Evolutionary conservation across 2,797 vertebrate species (phyloP).

Genomic region (Enteromius thamalakanensis): DNA sequence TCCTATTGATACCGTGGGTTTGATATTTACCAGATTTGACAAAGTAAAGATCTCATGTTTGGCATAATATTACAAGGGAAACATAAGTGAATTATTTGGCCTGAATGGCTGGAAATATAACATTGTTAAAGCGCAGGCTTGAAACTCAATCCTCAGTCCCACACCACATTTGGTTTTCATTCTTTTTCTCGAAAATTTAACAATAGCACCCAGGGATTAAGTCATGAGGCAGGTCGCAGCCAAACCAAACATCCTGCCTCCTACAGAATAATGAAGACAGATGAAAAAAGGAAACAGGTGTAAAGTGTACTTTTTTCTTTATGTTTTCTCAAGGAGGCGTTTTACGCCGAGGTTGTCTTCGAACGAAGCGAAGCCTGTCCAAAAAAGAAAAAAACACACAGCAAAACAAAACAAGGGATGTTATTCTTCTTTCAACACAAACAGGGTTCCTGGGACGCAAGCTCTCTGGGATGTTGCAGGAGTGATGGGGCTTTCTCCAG

Average conservation of each 20-base stretch:
- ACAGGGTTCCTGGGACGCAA: slow-evolving; percentile 54
- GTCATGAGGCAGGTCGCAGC: slow-evolving; percentile 73
- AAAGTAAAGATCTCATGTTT: slow-evolving; percentile 81
- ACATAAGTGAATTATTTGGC: slow-evolving; percentile 77
- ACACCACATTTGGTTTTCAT: slow-evolving; percentile 79
- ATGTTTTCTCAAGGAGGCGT: slow-evolving; percentile 64
- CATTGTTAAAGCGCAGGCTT: slow-evolving; percentile 73
- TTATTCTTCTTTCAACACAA: slow-evolving; percentile 40
- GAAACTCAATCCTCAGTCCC: slow-evolving; percentile 69
- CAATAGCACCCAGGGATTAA: slow-evolving; percentile 80
- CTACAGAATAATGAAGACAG: slow-evolving; percentile 72
- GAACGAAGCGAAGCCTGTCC: slow-evolving; percentile 34
- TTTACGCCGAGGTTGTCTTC: slow-evolving; percentile 39
- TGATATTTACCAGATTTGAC: slow-evolving; percentile 78
- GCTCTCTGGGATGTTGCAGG: slow-evolving; percentile 37
- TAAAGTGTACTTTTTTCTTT: slow-evolving; percentile 64
- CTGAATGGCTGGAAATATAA: slow-evolving; percentile 71
- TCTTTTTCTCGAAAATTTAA: slow-evolving; percentile 74
- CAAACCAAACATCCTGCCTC: slow-evolving; percentile 82
- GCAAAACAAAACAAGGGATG: slow-evolving; percentile 49
- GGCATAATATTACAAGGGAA: slow-evolving; percentile 78
- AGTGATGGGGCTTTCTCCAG: slow-evolving; percentile 20
- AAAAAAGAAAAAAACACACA: slow-evolving; percentile 26
- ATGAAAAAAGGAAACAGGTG: slow-evolving; percentile 79
- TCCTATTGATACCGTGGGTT: slow-evolving; percentile 76